phyloP scores from a whole-genome alignment of 2,113 vertebrate species.

The Pteropus alecto region DNA sequence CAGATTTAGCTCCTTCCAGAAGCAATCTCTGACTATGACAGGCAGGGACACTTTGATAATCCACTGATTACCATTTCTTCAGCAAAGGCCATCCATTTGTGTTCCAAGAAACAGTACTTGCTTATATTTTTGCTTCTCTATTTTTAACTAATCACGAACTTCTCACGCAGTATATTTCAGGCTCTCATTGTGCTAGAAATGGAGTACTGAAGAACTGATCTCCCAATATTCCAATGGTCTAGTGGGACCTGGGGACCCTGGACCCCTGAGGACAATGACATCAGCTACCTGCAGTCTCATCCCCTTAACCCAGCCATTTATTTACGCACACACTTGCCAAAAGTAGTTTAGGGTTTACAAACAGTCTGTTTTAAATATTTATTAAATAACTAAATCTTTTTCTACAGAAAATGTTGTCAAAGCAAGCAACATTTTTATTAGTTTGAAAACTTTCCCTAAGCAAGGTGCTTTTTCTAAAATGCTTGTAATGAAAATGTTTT shows the following conservation, averaged over 20 bases:
- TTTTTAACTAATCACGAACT: background rate
- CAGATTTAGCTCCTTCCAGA: background rate
- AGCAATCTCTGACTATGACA: background rate
- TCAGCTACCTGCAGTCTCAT: background rate
- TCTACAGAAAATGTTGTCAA: background rate
- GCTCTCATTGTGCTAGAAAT: too few relatives aligned
- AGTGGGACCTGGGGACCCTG: too few relatives aligned
- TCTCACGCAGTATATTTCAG: background rate
- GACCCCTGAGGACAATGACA: background rate
- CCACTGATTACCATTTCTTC: background rate
- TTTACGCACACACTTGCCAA: background rate
- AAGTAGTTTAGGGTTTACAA: background rate
- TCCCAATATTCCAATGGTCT: background rate
- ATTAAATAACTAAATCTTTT: background rate
- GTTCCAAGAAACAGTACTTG: background rate
- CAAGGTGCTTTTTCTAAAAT: background rate
- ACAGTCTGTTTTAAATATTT: background rate
- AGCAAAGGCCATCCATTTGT: background rate
- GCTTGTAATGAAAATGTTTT: background rate
- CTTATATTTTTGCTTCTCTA: background rate
- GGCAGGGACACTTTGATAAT: background rate
- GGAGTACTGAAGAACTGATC: background rate
- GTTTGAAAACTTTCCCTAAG: background rate
- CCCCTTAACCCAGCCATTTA: background rate
- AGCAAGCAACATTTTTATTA: background rate